A percentile compares a stretch with the other conserved stretches of the same genome.
Conservation (phyloP, 2,888 invertebrate species). For the Caenorhabditis sp. region DNA sequence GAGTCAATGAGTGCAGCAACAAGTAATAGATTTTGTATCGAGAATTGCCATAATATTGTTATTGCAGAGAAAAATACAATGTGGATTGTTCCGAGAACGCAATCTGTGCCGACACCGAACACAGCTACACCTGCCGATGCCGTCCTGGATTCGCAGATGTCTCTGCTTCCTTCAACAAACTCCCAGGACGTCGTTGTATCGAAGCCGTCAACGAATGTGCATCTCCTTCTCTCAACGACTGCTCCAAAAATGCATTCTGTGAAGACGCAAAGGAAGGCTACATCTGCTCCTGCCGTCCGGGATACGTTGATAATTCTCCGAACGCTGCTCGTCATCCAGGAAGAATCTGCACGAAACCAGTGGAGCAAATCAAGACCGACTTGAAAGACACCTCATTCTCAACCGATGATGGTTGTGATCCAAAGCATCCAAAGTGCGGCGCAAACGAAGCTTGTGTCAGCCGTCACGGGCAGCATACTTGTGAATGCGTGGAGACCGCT, state of each 20-base stretch:
- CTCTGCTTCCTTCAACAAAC: slow-evolving; percentile 80
- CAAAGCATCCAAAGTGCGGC: slow-evolving; percentile 72
- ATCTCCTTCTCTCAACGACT: slow-evolving; percentile 88
- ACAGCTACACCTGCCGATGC: slow-evolving; percentile 78
- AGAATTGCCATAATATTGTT: background rate
- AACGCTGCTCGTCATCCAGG: slow-evolving; percentile 83
- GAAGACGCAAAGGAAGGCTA: slow-evolving; percentile 91
- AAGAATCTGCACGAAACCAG: slow-evolving; percentile 74
- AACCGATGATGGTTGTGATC: slow-evolving; percentile 77
- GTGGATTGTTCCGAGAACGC: slow-evolving; percentile 83
- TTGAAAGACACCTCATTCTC: slow-evolving; percentile 69
- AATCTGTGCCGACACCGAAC: slow-evolving; percentile 82
- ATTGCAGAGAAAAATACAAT: slow-evolving; percentile 72
- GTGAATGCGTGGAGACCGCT: slow-evolving; percentile 79
- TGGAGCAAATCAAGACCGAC: slow-evolving; percentile 64
- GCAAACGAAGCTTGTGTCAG: slow-evolving; percentile 79
- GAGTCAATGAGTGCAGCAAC: slow-evolving; percentile 83
- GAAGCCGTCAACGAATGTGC: slow-evolving; percentile 83
- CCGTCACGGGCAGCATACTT: slow-evolving; percentile 74
- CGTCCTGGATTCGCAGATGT: slow-evolving; percentile 83
- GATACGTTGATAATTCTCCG: slow-evolving; percentile 87
- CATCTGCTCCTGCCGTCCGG: slow-evolving; percentile 92
- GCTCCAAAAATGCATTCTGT: slow-evolving; percentile 91
- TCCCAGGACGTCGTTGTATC: slow-evolving; percentile 82
- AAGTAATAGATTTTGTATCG: slow-evolving; percentile 58